Base-by-base conservation (phyloP, 1,140 invertebrate species). In the Heliconius congener region DNA sequence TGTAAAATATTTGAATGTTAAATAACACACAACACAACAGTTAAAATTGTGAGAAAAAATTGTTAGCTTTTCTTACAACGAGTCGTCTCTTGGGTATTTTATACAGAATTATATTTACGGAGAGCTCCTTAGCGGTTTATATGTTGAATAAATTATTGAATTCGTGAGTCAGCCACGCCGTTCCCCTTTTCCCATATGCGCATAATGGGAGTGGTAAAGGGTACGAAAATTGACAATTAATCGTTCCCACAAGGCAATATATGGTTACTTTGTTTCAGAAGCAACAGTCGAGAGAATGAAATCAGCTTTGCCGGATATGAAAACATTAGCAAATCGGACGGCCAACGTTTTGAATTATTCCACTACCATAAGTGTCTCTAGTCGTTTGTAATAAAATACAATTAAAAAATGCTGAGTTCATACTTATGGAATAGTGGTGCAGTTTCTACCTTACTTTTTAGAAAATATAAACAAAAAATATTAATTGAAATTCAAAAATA, bases 121-220 rank as follows among this genome's bases (percentile, higher is more conserved):
- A 84, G 73, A 52, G 76, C 78, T 79, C 81, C 79, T 84, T 77
- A 76, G 78, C 77, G 83, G 78, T 77, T 75, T 70, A 74, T 71
- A 79, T 74, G 79, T 60, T 84, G 83, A 84, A 84, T 84, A 84
- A 84, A 79, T 84, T 82, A 84, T 84, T 81, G 79, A 82, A 84
- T 80, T 77, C 73, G 76, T 82, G 79, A 77, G 81, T 81, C 75
- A 81, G 78, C 70, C 42, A 46, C 42, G 13, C 13, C 42, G 42
- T 78, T 80, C 42, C 76, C 76, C 55, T 77, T 52, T 60, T 78
- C 79, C 80, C 79, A 79, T 85, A 82, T 83, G 79, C 77, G 77
- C 81, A 75, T 81, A 85, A 80, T 82, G 78, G 76, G 77, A 82
- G 80, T 74, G 81, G 80, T 77, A 79, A 82, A 85, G 81, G 84